These are phyloP conservation scores for Stenopsyche tienmushanensis DNA, from an alignment of 1,140 invertebrate genomes.

Conservation along the genomic window DNA sequence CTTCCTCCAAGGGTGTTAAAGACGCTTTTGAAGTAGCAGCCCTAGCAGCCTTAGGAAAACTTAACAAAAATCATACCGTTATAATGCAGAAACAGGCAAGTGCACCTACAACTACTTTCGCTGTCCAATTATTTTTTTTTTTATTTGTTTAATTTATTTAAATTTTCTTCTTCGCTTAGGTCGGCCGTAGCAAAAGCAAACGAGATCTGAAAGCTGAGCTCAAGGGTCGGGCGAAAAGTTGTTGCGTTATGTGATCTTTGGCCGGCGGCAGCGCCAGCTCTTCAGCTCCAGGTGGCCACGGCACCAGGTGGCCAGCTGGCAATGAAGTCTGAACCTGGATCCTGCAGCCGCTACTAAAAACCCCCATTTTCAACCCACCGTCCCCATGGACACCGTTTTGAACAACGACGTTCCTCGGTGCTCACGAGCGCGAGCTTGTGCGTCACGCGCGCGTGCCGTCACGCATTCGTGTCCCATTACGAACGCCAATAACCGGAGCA, in stretches of 20 bases:
- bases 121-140: too few relatives aligned
- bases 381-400: background rate
- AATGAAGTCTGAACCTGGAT: constrained; percentile 52
- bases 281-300: constrained; percentile 47
- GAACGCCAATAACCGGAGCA: background rate
- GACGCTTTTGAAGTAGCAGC: constrained; percentile 68
- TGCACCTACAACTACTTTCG: too few relatives aligned
- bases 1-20: constrained; percentile 59
- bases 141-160: too few relatives aligned
- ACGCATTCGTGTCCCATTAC: background rate
- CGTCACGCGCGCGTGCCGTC: background rate
- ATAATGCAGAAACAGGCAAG: constrained; percentile 50
- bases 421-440: background rate
- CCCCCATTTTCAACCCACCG: background rate
- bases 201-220: constrained; percentile 58
- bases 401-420: background rate
- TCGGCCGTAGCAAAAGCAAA: constrained; percentile 58
- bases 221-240: constrained; percentile 58
- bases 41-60: constrained; percentile 63
- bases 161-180: too few relatives aligned
- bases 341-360: constrained; percentile 1
- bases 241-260: constrained; percentile 60
- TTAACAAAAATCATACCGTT: constrained; percentile 56
- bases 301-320: constrained; percentile 49
- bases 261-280: constrained; percentile 56